Conservation (phyloP, 1,140 invertebrate genomes). For the Potamilus streckersoni region DNA sequence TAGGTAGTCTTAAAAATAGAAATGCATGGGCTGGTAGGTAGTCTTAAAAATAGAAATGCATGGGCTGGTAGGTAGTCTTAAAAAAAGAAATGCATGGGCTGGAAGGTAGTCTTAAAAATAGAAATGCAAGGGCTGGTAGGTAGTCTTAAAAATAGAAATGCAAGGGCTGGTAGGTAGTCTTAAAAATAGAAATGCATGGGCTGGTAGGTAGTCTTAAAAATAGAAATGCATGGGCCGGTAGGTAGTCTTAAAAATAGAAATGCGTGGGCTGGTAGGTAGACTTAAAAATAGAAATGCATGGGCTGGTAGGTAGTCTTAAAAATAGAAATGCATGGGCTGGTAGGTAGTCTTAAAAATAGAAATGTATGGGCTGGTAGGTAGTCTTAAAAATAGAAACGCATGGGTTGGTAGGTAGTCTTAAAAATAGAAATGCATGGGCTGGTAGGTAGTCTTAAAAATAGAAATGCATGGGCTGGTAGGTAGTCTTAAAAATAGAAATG, state of each 20-base stretch:
- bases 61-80: slow-evolving; percentile 70
- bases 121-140: slow-evolving; percentile 75
- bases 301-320: slow-evolving; percentile 69
- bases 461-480: slow-evolving; percentile 75
- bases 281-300: too few species aligned
- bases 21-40: slow-evolving; percentile 73
- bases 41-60: too few species aligned
- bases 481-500: too few species aligned
- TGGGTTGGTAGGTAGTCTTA: slow-evolving; percentile 70
- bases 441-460: slow-evolving; percentile 66
- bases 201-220: slow-evolving; percentile 68
- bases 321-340: too few species aligned
- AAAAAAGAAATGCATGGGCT: too few species aligned
- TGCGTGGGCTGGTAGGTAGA: slow-evolving; percentile 72
- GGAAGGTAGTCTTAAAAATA: slow-evolving; percentile 66
- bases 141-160: too few species aligned
- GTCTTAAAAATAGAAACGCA: too few species aligned
- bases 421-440: too few species aligned
- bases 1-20: slow-evolving; percentile 38
- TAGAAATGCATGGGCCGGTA: too few species aligned
- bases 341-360: slow-evolving; percentile 38
- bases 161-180: slow-evolving; percentile 71
- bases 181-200: too few species aligned
- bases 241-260: slow-evolving; percentile 5
- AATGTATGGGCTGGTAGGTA: slow-evolving; percentile 73